Percentiles rank a stretch among this genome's conserved stretches.
These are phyloP conservation scores for Sminthopsis crassicaudata DNA, from an alignment of 2,113 vertebrate genomes.

Conservation along the genomic window DNA sequence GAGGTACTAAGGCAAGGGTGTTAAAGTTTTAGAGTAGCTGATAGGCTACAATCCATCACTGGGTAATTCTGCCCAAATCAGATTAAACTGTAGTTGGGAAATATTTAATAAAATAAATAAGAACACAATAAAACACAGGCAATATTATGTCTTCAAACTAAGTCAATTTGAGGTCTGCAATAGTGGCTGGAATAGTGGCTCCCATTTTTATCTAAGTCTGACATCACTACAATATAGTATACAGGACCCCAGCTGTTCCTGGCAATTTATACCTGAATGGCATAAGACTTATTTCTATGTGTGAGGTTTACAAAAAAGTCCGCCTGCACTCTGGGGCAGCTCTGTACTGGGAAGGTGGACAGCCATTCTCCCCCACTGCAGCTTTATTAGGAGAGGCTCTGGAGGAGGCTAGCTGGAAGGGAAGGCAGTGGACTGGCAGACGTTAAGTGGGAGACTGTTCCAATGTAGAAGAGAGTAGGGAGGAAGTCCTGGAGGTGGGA, in stretches of 20 bases:
- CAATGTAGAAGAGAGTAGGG: conserved; percentile 14
- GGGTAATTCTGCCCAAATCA: neutral
- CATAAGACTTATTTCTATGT: neutral
- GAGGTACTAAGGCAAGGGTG: neutral
- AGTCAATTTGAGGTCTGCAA: neutral
- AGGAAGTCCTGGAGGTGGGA: neutral
- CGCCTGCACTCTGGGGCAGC: neutral
- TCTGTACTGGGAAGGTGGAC: conserved; percentile 6
- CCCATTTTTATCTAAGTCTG: neutral
- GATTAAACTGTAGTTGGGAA: neutral
- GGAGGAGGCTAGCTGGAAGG: conserved; percentile 18
- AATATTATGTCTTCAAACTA: neutral
- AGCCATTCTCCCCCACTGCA: neutral
- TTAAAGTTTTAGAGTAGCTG: neutral
- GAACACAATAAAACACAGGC: neutral
- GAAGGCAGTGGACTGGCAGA: conserved; percentile 1
- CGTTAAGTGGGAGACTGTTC: conserved; percentile 44
- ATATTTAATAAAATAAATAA: neutral
- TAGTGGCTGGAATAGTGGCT: neutral
- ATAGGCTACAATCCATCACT: neutral
- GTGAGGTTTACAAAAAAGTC: neutral
- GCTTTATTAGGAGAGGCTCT: conserved; percentile 26
- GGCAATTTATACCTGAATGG: neutral
- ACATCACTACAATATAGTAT: neutral
- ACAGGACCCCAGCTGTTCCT: neutral